phyloP scores from a whole-genome alignment of 2,797 vertebrate genomes.

The Pelochelys cantorii region DNA sequence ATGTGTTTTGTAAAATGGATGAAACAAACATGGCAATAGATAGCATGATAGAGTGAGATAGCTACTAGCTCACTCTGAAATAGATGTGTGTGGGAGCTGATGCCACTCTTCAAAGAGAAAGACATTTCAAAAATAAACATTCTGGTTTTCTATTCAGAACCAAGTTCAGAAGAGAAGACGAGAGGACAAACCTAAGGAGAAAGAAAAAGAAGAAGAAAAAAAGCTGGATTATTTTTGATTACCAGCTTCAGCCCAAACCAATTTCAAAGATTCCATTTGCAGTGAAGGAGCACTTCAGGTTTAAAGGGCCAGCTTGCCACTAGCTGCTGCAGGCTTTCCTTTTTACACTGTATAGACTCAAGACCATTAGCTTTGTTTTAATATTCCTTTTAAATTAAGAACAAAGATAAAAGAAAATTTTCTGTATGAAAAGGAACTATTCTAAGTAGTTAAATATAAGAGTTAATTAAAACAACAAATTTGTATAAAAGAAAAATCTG shows the following conservation, averaged over 20 bases:
- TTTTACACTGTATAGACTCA: neutral
- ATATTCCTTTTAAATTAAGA: constrained; percentile 19
- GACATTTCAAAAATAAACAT: neutral
- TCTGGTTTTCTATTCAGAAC: constrained; percentile 21
- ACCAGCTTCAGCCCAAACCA: constrained; percentile 13
- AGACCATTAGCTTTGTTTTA: neutral
- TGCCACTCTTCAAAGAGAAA: constrained; percentile 11
- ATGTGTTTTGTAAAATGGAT: constrained; percentile 1
- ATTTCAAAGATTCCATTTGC: neutral
- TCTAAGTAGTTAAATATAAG: neutral
- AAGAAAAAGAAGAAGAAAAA: neutral
- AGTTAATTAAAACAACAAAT: neutral
- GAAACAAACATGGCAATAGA: neutral
- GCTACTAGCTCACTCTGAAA: constrained; percentile 23
- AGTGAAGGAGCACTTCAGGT: neutral
- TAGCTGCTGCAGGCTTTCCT: neutral
- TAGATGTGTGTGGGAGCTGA: neutral
- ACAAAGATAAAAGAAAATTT: neutral
- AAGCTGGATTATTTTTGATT: neutral
- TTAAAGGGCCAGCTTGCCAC: neutral
- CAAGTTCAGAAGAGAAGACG: neutral
- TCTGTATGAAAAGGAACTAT: neutral
- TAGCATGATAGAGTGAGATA: neutral
- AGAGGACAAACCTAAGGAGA: constrained; percentile 4
- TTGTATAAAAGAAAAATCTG: neutral